These are phyloP conservation scores for Aphodius granarius DNA, from an alignment of 2,888 invertebrate genomes.

Conservation along the genomic window DNA sequence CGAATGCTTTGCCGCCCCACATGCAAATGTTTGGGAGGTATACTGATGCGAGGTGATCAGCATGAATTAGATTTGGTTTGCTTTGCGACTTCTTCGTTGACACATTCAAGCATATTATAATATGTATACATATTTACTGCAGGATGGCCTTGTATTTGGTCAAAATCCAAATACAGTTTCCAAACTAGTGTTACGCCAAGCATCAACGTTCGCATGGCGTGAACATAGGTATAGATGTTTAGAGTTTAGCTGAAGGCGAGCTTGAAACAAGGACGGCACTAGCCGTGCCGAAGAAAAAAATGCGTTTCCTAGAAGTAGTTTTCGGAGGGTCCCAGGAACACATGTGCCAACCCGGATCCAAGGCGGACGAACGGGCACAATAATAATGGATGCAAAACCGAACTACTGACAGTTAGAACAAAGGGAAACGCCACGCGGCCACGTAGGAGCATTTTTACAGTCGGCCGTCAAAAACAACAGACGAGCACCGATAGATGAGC, in stretches of 20 bases:
- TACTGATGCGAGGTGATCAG: not conserved
- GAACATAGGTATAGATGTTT: not conserved
- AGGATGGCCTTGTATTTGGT: no score
- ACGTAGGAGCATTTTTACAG: conserved; percentile 25
- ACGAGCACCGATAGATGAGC: conserved; percentile 10
- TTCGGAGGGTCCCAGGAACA: not conserved
- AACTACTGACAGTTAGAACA: conserved; percentile 28
- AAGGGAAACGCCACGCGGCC: conserved; percentile 26
- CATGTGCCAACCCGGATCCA: not conserved
- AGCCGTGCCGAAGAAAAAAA: not conserved
- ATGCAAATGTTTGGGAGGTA: not conserved
- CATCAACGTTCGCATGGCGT: no score
- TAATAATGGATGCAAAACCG: conserved; percentile 35
- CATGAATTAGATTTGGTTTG: not conserved
- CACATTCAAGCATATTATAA: no score
- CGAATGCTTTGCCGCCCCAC: not conserved
- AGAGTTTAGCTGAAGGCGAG: not conserved
- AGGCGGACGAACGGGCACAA: not conserved
- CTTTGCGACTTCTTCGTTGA: no score
- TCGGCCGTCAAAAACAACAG: conserved; percentile 20
- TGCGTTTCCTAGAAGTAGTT: conserved; percentile 14
- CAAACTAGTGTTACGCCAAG: no score
- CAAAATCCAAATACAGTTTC: no score
- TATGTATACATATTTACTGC: not conserved
- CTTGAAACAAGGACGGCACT: not conserved